Percentiles rank a stretch among this genome's conserved stretches.
Conservation (phyloP, 1,140 invertebrate genomes). For the Galendromus occidentalis region DNA sequence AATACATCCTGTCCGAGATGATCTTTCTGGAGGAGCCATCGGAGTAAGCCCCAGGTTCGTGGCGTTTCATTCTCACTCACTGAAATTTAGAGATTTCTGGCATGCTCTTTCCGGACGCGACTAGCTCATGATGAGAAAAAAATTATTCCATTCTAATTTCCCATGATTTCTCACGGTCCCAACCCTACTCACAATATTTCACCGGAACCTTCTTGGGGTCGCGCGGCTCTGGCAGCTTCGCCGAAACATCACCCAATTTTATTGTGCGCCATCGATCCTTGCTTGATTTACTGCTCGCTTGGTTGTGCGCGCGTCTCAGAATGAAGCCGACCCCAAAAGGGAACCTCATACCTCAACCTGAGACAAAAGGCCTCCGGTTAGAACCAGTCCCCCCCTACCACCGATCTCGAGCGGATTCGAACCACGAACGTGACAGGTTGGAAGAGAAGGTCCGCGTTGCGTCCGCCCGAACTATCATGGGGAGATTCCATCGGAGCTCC, state of each 20-base stretch:
- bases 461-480: too few relatives aligned
- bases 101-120: conserved; percentile 22
- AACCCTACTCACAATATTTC: not conserved
- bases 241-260: not conserved
- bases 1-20: conserved; percentile 82
- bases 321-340: not conserved
- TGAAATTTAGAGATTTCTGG: not conserved
- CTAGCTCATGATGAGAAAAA: not conserved
- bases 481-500: too few relatives aligned
- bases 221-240: not conserved
- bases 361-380: not conserved
- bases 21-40: conserved; percentile 34
- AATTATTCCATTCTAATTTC: not conserved
- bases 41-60: conserved; percentile 44
- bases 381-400: too few relatives aligned
- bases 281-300: not conserved
- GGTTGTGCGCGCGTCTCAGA: not conserved
- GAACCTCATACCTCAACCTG: not conserved
- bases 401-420: too few relatives aligned
- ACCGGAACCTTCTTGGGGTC: not conserved
- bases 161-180: not conserved
- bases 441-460: too few relatives aligned
- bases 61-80: conserved; percentile 73
- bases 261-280: not conserved
- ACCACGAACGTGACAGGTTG: too few relatives aligned